A percentile compares a stretch with the other conserved stretches of the same genome.
Conservation (phyloP, 2,113 vertebrate species). For the Chiloscyllium plagiosum region DNA sequence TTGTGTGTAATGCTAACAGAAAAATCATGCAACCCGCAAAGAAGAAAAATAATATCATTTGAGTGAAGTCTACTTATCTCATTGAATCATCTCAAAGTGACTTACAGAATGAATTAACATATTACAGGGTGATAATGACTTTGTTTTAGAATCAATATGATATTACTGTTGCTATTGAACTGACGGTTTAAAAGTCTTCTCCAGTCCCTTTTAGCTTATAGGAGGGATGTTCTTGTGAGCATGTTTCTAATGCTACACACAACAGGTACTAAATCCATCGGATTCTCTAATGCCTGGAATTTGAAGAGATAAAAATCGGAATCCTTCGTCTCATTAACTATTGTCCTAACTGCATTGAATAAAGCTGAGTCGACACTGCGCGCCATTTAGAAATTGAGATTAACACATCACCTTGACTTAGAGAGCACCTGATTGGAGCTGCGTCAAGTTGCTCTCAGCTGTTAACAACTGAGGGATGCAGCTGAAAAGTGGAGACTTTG, state of each 20-base stretch:
- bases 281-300: neutral
- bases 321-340: neutral
- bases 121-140: neutral
- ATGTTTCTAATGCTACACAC: neutral
- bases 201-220: neutral
- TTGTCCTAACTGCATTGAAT: neutral
- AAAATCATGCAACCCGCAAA: neutral
- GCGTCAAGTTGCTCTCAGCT: neutral
- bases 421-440: neutral
- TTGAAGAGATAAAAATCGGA: neutral
- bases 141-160: neutral
- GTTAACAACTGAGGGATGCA: neutral
- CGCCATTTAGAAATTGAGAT: neutral
- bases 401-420: neutral
- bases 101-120: neutral
- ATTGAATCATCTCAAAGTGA: neutral
- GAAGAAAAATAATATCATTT: neutral
- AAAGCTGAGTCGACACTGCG: neutral
- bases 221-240: neutral
- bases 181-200: neutral
- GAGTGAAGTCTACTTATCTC: neutral
- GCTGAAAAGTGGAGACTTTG: neutral
- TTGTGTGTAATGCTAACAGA: neutral
- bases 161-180: neutral
- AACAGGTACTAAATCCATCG: neutral